A percentile compares a stretch with the other conserved stretches of the same genome.
Evolutionary conservation across 1,140 invertebrate genomes (phyloP).

Genomic region (Drosophila saltans): DNA sequence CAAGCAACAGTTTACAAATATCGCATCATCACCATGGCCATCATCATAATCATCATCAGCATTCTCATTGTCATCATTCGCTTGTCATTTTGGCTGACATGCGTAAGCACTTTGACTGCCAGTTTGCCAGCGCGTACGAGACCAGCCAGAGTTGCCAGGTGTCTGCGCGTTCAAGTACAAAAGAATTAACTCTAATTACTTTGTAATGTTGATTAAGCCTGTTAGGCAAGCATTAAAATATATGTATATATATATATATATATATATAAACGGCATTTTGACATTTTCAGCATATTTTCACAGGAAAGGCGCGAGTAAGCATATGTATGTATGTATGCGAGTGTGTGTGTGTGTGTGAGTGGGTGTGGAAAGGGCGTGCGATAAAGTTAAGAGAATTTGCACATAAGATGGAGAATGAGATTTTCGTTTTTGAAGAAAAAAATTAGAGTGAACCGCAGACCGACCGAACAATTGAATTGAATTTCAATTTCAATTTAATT

Average conservation of each 20-base stretch:
- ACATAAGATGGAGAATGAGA: not conserved
- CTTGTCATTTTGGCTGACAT: constrained; percentile 44
- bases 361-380: not conserved
- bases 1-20: constrained; percentile 75
- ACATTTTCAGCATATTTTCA: constrained; percentile 74
- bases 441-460: constrained; percentile 8
- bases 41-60: constrained; percentile 56
- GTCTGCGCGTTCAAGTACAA: constrained; percentile 63
- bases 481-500: constrained; percentile 45
- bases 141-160: constrained; percentile 39
- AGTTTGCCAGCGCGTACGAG: constrained; percentile 9
- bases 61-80: constrained; percentile 33
- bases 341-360: not conserved
- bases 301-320: constrained; percentile 10
- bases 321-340: not conserved
- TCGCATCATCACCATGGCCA: constrained; percentile 32
- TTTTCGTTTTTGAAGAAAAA: constrained; percentile 8
- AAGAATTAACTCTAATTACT: constrained; percentile 81
- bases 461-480: constrained; percentile 11
- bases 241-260: not conserved
- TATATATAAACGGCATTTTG: constrained; percentile 68
- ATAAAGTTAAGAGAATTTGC: constrained; percentile 9
- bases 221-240: constrained; percentile 70
- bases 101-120: constrained; percentile 52
- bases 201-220: constrained; percentile 80